phyloP scores from a whole-genome alignment of 2,888 invertebrate species.

The Mycalesis mineus region DNA sequence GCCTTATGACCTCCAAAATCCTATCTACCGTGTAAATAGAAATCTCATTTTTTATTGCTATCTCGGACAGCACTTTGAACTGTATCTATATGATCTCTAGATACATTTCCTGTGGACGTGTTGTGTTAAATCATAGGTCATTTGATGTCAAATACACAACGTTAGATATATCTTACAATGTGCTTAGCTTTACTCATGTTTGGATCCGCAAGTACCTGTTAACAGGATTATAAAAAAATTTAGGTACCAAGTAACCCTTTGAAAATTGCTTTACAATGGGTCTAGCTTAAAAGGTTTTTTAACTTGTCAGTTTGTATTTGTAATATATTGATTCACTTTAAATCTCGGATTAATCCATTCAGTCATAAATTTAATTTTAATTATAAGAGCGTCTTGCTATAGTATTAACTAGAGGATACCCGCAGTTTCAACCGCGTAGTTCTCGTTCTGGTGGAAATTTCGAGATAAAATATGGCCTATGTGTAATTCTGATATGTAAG shows the following conservation, averaged over 20 bases:
- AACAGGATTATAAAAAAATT: neutral
- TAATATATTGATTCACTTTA: too few relatives aligned
- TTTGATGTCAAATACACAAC: constrained; percentile 11
- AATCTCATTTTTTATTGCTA: neutral
- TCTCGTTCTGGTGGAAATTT: too few relatives aligned
- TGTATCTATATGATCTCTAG: constrained; percentile 5
- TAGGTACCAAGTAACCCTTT: neutral
- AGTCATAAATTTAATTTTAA: too few relatives aligned
- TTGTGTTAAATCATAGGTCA: constrained; percentile 5
- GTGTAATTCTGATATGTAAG: too few relatives aligned
- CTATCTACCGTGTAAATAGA: constrained; percentile 2
- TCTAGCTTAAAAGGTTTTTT: neutral
- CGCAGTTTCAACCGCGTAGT: too few relatives aligned
- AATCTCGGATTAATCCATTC: too few relatives aligned
- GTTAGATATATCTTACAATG: neutral
- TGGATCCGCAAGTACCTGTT: neutral
- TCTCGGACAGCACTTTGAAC: neutral
- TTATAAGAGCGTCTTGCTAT: too few relatives aligned
- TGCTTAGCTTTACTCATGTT: neutral
- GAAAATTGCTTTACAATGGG: neutral
- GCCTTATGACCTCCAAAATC: constrained; percentile 22
- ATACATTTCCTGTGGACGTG: constrained; percentile 1
- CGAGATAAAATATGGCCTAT: too few relatives aligned
- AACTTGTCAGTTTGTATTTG: too few relatives aligned
- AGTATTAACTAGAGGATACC: too few relatives aligned